Base-by-base conservation (phyloP, 2,797 vertebrate genomes). In the Dryobates pubescens region DNA sequence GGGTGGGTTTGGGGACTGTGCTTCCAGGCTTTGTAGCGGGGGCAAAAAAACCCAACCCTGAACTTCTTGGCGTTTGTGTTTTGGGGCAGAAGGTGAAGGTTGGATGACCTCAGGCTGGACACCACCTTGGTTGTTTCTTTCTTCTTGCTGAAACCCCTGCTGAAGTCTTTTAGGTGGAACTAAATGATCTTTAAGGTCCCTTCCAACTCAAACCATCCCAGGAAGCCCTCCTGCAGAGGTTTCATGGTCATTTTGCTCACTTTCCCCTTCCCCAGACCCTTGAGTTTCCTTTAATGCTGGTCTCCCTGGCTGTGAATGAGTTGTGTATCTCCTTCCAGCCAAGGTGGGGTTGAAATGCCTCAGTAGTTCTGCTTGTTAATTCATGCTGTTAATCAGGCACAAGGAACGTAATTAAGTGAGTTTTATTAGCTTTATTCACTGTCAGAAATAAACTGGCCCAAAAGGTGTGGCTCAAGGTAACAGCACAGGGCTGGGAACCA, bases 301-400 rank as follows among this genome's bases (percentile, higher is more conserved):
- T 89, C 95, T 90, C 92, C 93, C 57, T 94, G 79, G 75, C 81
- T 94, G 62, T 58, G 4, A 86, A 22, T 76, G 88, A 88, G 94
- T 90, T 88, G 91, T 88, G 84, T 85, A 73, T 81, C 84, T 93
- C 96, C 96, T 97, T 94, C 95, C 92, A 94, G 96, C 92, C 94
- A 90, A 96, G 97, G 97, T 96, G 95, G 97, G 96, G 97, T 96
- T 96, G 96, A 78, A 68, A 27, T 62, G 67, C 96, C 93, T 85
- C 78, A 58, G 59, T 94, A 88, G 85, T 86, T 80, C 92, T 94
- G 91, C 94, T 72, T 94, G 93, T 97, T 97, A 96, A 95, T 97
- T 96, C 97, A 94, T 92, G 92, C 94, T 96, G 88, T 91, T 97
- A 96, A 97, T 97, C 96, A 96, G 90, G 93, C 79, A 94, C 86